Base-by-base conservation (phyloP, 2,113 vertebrate species). In the Scortum barcoo region DNA sequence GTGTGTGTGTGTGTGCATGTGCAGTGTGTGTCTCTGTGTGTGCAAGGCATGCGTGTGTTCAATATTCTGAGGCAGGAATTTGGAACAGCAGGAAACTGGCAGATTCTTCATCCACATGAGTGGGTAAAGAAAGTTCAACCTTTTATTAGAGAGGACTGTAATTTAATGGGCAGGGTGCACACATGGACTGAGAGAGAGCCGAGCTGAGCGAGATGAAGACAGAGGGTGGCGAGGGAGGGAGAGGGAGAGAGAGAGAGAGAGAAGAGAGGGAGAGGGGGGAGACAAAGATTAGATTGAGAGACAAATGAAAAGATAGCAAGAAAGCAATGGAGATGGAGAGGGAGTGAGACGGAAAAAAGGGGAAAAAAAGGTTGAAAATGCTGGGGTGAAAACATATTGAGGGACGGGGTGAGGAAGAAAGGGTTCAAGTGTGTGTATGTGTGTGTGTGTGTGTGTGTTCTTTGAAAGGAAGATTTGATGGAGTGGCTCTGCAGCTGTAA, bases 81-180 rank as follows among this genome's bases (percentile, higher is more conserved):
- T 92, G 94, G 93, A 95, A 93, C 93, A 93, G 94, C 93, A 76
- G 93, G 93, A 92, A 93, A 93, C 92, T 95, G 95, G 93, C 93
- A 95, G 94, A 95, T 94, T 92, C 92, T 92, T 93, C 90, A 90
- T 92, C 91, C 96, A 95, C 94, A 96, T 95, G 95, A 94, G 91
- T 92, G 93, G 92, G 87, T 93, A 93, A 94, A 90, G 94, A 95
- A 95, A 95, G 95, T 95, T 96, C 95, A 96, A 95, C 95, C 96
- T 96, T 95, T 96, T 95, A 95, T 96, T 95, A 95, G 95, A 93
- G 94, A 94, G 91, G 94, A 92, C 96, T 96, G 94, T 95, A 94
- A 96, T 96, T 96, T 96, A 96, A 96, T 94, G 95, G 96, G 96
- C 93, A 95, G 95, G 93, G 93, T 94, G 87, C 93, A 94, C 95